Conservation (phyloP, 1,140 invertebrate genomes). For the Subanguina moxae region DNA sequence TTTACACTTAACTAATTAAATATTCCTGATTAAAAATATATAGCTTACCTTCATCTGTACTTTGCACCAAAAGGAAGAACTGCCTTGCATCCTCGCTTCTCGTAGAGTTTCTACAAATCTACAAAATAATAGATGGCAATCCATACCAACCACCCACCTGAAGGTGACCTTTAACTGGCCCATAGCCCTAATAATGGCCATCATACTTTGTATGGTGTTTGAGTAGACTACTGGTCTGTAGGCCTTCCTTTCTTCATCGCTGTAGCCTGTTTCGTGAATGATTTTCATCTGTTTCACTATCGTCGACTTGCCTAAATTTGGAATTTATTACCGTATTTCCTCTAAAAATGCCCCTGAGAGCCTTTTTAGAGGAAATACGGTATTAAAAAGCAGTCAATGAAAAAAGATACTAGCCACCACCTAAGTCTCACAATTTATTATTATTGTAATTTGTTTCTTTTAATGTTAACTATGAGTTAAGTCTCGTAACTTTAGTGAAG, state of each 20-base stretch:
- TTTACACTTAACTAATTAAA: slow-evolving; percentile 12
- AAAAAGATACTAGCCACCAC: too few species aligned
- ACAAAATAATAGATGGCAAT: too few species aligned
- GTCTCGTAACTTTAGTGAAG: too few species aligned
- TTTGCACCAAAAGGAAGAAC: slow-evolving; percentile 33
- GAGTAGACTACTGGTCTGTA: slow-evolving; percentile 88
- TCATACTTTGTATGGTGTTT: slow-evolving; percentile 80
- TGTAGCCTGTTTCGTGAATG: slow-evolving; percentile 89
- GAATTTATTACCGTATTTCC: too few species aligned
- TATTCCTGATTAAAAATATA: too few species aligned
- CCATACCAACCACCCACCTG: slow-evolving; percentile 47
- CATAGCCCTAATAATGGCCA: slow-evolving; percentile 86
- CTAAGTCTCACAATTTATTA: slow-evolving; percentile 79
- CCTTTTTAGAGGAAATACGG: too few species aligned
- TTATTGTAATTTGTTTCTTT: slow-evolving; percentile 77
- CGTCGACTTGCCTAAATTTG: slow-evolving; percentile 67
- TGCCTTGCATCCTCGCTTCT: slow-evolving; percentile 58
- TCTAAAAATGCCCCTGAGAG: too few species aligned
- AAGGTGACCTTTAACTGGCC: slow-evolving; percentile 84
- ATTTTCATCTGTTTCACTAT: slow-evolving; percentile 99
- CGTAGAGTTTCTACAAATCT: slow-evolving; percentile 60
- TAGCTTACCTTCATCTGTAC: slow-evolving; percentile 28
- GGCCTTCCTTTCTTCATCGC: slow-evolving; percentile 81
- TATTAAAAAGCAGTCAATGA: too few species aligned
- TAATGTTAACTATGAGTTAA: too few species aligned